Evolutionary conservation across 2,888 invertebrate genomes (phyloP).

Genomic region (Eupithecia tripunctaria): DNA sequence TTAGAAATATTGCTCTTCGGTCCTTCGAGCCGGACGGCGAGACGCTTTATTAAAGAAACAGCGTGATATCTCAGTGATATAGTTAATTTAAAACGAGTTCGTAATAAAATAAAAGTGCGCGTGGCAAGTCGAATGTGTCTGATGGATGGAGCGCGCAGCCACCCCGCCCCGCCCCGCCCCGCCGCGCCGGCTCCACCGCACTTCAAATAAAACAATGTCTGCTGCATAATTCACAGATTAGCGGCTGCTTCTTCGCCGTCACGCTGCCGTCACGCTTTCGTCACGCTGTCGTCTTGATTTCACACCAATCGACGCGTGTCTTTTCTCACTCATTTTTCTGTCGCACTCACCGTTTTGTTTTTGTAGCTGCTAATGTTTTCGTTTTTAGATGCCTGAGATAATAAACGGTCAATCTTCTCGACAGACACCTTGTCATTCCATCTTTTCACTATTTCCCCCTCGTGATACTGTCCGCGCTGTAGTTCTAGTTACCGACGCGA

Average conservation of each 20-base stretch:
- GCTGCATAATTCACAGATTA: slow-evolving; percentile 32
- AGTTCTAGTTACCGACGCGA: too few species aligned
- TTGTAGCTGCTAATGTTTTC: slow-evolving; percentile 9
- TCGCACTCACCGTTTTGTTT: slow-evolving; percentile 25
- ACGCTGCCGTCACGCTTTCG: slow-evolving; percentile 47
- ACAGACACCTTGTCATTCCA: not conserved
- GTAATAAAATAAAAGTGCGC: not conserved
- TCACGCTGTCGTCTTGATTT: slow-evolving; percentile 41
- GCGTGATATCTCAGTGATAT: slow-evolving; percentile 7
- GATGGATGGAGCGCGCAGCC: not conserved
- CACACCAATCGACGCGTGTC: slow-evolving; percentile 37
- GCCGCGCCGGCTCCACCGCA: not conserved
- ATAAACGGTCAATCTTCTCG: not conserved
- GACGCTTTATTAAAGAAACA: slow-evolving; percentile 2
- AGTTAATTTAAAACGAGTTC: not conserved
- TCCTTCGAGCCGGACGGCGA: slow-evolving; percentile 6
- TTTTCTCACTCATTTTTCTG: slow-evolving; percentile 17
- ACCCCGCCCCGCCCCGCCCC: not conserved
- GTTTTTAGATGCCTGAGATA: not conserved
- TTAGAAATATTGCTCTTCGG: not conserved
- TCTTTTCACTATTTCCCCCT: not conserved
- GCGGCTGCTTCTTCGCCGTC: slow-evolving; percentile 30
- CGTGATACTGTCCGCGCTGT: not conserved
- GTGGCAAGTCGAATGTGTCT: not conserved
- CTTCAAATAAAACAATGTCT: slow-evolving; percentile 22